Base-by-base conservation (phyloP, 2,888 invertebrate species). In the Melieria omissa region DNA sequence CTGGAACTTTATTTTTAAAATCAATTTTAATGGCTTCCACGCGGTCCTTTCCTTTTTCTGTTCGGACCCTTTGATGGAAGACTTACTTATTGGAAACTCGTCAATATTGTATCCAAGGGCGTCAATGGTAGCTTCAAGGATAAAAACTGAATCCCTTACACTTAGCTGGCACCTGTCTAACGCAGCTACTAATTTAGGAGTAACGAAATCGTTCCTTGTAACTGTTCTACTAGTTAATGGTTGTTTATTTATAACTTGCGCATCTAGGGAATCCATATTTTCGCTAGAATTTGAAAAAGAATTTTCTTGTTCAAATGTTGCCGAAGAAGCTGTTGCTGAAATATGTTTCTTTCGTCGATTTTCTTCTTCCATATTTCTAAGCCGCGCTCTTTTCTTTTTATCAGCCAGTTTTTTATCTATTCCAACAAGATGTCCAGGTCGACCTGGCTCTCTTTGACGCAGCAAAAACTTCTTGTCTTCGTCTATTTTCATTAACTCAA, bases 381-480 rank as follows among this genome's bases (percentile, higher is more conserved):
- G 55, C 41, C 65, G 55, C 29, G 55, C 61, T 44, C 73, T 77
- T 78, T 79, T 76, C 73, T 80, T 62, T 78, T 73, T 78, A 81
- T 78, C 75, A 9, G 78, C 69, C 55, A 80, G 54, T 46, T 78
- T 79, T 80, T 79, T 78, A 54, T 80, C 80, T 14, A 81, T 75
- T 42, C 78, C 79, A 10, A 66, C 79, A 73, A 81, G 74, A 66
- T 60, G 72, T 60, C 79, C 80, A 10, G 76, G 77, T 47, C 80
- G 77, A 54, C 79, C 79, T 74, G 75, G 78, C 73, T 80, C 71
- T 72, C 79, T 80, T 58, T 82, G 79, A n/a, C n/a, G n/a, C n/a
- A n/a, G n/a, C n/a, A n/a, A n/a, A n/a, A n/a, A n/a, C n/a, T n/a
- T n/a, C n/a, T n/a, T n/a, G n/a, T n/a, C n/a, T n/a, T n/a, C n/a